These are phyloP conservation scores for Thymelicus acteon DNA, from an alignment of 2,888 invertebrate genomes.

Conservation along the genomic window DNA sequence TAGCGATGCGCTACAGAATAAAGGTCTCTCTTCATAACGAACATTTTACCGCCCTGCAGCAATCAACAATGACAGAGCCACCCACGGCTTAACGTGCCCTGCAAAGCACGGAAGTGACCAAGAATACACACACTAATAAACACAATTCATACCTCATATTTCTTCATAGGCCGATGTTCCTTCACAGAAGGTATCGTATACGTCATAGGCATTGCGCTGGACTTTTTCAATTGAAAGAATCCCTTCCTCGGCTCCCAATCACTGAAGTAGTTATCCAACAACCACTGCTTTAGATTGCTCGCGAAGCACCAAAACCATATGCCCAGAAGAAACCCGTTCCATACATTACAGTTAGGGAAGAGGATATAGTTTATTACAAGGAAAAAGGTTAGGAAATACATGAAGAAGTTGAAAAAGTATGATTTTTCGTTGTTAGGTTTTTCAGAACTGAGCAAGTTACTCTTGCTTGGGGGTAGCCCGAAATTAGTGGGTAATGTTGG, in stretches of 20 bases:
- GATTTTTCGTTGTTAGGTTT: slow-evolving; percentile 50
- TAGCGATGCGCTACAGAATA: no score
- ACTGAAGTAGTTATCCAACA: slow-evolving; percentile 71
- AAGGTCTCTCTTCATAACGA: no score
- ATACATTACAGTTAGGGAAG: slow-evolving; percentile 69
- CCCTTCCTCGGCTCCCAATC: slow-evolving; percentile 60
- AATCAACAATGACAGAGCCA: no score
- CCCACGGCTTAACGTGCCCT: no score
- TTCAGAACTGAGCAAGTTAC: slow-evolving; percentile 50
- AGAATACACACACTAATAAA: background rate
- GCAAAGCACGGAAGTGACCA: no score
- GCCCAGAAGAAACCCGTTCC: slow-evolving; percentile 79
- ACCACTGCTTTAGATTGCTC: slow-evolving; percentile 67
- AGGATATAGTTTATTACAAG: slow-evolving; percentile 64
- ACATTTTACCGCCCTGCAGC: no score
- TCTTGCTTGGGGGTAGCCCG: slow-evolving; percentile 66
- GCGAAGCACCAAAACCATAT: slow-evolving; percentile 70
- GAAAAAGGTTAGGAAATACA: slow-evolving; percentile 72
- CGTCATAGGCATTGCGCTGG: slow-evolving; percentile 53
- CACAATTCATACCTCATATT: slow-evolving; percentile 78
- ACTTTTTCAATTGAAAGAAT: slow-evolving; percentile 60
- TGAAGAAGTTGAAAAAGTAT: slow-evolving; percentile 64
- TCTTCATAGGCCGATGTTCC: slow-evolving; percentile 85
- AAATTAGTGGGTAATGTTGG: slow-evolving; percentile 54
- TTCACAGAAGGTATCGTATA: slow-evolving; percentile 87